Conservation (phyloP, 2,113 vertebrate genomes). For the Ammospiza caudacuta region DNA sequence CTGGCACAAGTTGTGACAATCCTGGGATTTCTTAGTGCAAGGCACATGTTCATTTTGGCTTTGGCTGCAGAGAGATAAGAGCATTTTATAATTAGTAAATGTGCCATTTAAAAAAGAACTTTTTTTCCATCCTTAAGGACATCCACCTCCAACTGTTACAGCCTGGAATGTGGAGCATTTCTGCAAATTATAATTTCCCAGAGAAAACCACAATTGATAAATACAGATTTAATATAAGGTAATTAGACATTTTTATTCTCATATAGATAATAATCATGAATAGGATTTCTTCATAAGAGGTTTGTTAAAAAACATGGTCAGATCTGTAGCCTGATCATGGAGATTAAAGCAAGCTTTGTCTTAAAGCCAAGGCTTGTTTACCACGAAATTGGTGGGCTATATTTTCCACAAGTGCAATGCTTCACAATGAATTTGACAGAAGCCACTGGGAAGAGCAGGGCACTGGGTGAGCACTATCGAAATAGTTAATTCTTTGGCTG, state of each 20-base stretch:
- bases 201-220: conserved; percentile 83
- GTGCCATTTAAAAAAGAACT: conserved; percentile 89
- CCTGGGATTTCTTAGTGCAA: conserved; percentile 99
- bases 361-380: conserved; percentile 73
- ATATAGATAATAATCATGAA: conserved; percentile 78
- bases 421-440: conserved; percentile 68
- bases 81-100: conserved; percentile 89
- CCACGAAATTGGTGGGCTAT: conserved; percentile 68
- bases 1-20: conserved; percentile 99
- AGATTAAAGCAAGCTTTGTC: conserved; percentile 72
- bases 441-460: conserved; percentile 51
- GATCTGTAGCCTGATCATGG: conserved; percentile 69
- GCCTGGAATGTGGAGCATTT: conserved; percentile 78
- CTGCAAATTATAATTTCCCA: conserved; percentile 80
- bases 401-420: conserved; percentile 65
- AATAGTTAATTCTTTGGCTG: conserved; percentile 67
- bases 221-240: conserved; percentile 80
- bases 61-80: conserved; percentile 88
- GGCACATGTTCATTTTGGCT: conserved; percentile 98
- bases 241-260: conserved; percentile 80
- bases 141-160: conserved; percentile 86
- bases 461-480: conserved; percentile 1
- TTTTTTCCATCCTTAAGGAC: conserved; percentile 82
- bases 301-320: conserved; percentile 74
- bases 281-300: conserved; percentile 76